phyloP scores from a whole-genome alignment of 2,888 invertebrate genomes.

The Scaptodrosophila latifasciaeformis region DNA sequence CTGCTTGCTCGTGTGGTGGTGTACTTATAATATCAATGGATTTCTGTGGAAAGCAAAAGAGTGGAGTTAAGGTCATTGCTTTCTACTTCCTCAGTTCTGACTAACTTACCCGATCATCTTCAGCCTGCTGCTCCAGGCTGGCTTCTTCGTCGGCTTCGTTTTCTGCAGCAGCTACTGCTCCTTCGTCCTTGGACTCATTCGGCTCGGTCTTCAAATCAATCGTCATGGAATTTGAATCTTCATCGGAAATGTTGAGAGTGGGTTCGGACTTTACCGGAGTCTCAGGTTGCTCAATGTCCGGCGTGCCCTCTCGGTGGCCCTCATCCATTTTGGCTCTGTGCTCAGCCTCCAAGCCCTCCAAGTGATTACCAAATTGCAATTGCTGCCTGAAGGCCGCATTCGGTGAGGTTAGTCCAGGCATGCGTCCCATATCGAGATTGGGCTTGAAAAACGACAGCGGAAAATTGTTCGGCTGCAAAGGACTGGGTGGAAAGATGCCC shows the following conservation, averaged over 20 bases:
- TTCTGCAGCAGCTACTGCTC: not conserved
- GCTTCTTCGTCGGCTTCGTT: slow-evolving; percentile 7
- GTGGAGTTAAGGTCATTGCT: too few relatives aligned
- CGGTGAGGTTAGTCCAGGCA: slow-evolving; percentile 67
- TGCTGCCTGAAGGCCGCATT: slow-evolving; percentile 50
- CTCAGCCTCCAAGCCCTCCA: slow-evolving; percentile 25
- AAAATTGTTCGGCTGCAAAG: slow-evolving; percentile 64
- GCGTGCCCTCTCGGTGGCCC: not conserved
- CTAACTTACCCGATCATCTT: slow-evolving; percentile 71
- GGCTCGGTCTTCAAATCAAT: slow-evolving; percentile 36
- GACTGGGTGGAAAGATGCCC: slow-evolving; percentile 78
- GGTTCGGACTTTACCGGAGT: slow-evolving; percentile 39
- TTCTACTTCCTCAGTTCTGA: too few relatives aligned
- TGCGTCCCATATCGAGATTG: slow-evolving; percentile 77
- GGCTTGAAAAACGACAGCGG: slow-evolving; percentile 79
- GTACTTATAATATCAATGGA: slow-evolving; percentile 72
- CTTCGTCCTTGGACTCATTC: not conserved
- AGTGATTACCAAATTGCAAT: slow-evolving; percentile 37
- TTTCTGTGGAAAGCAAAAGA: slow-evolving; percentile 52
- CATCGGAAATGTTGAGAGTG: slow-evolving; percentile 25
- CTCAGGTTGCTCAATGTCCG: not conserved
- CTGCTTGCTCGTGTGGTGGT: slow-evolving; percentile 52
- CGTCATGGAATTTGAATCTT: slow-evolving; percentile 36
- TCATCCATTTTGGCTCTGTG: not conserved
- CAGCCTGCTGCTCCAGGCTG: slow-evolving; percentile 35